Percentiles rank a stretch among this genome's conserved stretches.
phyloP scores from a whole-genome alignment of 2,888 invertebrate genomes.

The Xanthia togata region DNA sequence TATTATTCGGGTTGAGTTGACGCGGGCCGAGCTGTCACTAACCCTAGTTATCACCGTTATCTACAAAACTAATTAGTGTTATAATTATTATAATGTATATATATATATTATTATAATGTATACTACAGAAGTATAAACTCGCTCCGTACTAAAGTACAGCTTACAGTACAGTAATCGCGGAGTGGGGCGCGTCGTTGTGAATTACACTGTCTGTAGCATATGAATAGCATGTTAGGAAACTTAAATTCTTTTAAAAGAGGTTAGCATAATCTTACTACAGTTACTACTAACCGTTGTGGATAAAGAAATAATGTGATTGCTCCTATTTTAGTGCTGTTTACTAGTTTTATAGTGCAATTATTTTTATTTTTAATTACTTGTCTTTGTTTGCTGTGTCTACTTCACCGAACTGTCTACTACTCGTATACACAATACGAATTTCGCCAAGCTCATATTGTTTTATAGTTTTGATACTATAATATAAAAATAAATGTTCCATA shows the following conservation, averaged over 20 bases:
- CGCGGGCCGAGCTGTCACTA: too few species aligned
- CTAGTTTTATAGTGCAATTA: neutral
- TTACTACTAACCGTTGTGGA: neutral
- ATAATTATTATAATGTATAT: neutral
- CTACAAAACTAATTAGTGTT: neutral
- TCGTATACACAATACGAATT: neutral
- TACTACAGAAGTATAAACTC: neutral
- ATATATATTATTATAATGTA: neutral
- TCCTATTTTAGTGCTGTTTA: slow-evolving; percentile 8
- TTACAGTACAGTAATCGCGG: too few species aligned
- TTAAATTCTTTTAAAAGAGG: too few species aligned
- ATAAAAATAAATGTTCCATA: neutral
- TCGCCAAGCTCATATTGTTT: neutral
- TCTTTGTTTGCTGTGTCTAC: neutral
- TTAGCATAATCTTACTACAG: neutral
- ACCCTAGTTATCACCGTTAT: neutral
- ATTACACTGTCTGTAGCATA: too few species aligned
- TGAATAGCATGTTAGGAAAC: neutral
- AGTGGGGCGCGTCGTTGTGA: too few species aligned
- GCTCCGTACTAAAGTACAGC: too few species aligned
- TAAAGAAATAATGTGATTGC: slow-evolving; percentile 31
- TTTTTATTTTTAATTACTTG: neutral
- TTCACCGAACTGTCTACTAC: too few species aligned
- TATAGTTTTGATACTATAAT: neutral
- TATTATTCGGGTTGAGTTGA: too few species aligned